Base-by-base conservation (phyloP, 1,140 invertebrate genomes). In the Temnothorax nylanderi region DNA sequence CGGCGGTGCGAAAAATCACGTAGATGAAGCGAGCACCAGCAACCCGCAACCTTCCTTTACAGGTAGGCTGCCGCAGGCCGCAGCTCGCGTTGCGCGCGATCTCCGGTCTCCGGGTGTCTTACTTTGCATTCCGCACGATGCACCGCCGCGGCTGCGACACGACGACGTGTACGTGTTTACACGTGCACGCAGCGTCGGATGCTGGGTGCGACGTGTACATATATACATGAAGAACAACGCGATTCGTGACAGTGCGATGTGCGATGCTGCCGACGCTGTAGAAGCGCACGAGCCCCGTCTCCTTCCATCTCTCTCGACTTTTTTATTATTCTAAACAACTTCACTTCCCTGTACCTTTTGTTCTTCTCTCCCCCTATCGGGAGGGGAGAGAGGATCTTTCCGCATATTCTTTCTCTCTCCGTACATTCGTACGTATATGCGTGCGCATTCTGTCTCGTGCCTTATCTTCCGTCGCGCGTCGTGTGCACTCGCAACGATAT, bases 221-320 rank as follows among this genome's bases (percentile, higher is more conserved):
- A 49, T 60, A 82, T 90, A 80, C 67, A 80, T 49, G 56, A 84
- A 88, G 87, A 90, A 88, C 78, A 90, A 90, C 88, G 89, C 89
- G 72, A 90, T 90, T 88, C 90, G 87, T 87, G 89, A 88, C 82
- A 76, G 81, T 54, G 67, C 67, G 51, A n/a, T 32, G 60, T 54
- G 67, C 67, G 51, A n/a, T 32, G 60, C 49, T 78, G 81, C 86
- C 74, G 49, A n/a, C 32, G 69, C 11, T 85, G 81, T 80, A 81
- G 58, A 81, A 82, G 65, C 44, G 26, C 69, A 51, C 69, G 76
- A 62, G 44, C 18, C 21, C 78, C 64, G 44, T 78, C 41, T 51
- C 37, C 18, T 4, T 67, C 32, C 49, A 6, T 18, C 3, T 67
- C 3, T 67, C 16, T 81, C 72, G 51, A 60, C 67, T 32, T 85